Evolutionary conservation across 2,888 invertebrate species (phyloP), one percentile per base, ranked within the genome.

Genomic region (Aromia moschata): DNA sequence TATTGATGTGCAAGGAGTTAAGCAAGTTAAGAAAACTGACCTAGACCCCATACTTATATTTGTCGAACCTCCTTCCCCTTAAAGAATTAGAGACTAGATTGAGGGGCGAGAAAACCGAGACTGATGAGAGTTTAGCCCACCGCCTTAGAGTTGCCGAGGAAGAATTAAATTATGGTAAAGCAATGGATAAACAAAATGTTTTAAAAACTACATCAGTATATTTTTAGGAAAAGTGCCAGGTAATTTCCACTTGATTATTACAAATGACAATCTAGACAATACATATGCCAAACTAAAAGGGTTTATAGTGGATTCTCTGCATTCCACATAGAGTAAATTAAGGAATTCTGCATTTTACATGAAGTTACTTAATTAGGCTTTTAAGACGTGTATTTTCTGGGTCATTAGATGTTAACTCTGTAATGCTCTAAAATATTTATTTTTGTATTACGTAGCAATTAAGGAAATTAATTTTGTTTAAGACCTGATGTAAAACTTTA

Each of bases 1-100:
- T 78, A 94, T 98, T 70, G 98, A 98, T 73, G 88, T 94, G 45
- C 93, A 98, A 83, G 98, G 98, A 18, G 98, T 98, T 0, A 92
- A 93, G 72, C 91, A 89, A 79, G 89, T 98, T 9, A 72, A 69
- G 47, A 84, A 87, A 56, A 90, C 92, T 15, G 87, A 92, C 74
- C 83, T 98, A 4, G 86, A 94, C 77, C 93, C 98, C 0, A 82
- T 92, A 70, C 89, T 91, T 67, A 88, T 99, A 17, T 97, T 97
- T 78, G 86, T 99, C 37, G 92, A 93, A 82, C 97, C 98, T 15
- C 98, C 97, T 3, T 91, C 90, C n/a, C n/a, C 79, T 96, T 62
- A 85, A 87, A 38, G 90, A 88, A 71, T 82, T 98, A 64, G 94
- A 92, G 77, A 83, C 84, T 52, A 84, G 94, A 31, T 81, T 94